Percentiles rank a stretch among this genome's conserved stretches.
phyloP scores from a whole-genome alignment of 2,888 invertebrate species.

The Phyllotreta cruciferae region DNA sequence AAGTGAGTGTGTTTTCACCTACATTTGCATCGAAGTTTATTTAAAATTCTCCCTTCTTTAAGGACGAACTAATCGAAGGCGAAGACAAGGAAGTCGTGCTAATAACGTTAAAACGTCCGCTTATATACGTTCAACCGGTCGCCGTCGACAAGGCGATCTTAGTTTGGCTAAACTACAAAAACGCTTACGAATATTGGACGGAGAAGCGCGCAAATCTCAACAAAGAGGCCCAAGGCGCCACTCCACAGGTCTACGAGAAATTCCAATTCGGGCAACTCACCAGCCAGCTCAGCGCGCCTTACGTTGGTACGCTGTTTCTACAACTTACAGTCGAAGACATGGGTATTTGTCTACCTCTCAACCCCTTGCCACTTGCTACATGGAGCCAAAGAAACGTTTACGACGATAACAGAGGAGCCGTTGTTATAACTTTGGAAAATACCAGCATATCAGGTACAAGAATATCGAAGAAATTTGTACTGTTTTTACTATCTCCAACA shows the following conservation, averaged over 20 bases:
- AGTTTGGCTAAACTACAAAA: constrained; percentile 99
- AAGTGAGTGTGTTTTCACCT: constrained; percentile 43
- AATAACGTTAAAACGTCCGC: constrained; percentile 89
- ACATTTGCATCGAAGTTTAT: not conserved
- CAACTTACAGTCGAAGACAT: constrained; percentile 96
- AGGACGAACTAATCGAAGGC: constrained; percentile 88
- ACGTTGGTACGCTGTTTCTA: constrained; percentile 88
- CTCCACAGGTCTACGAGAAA: constrained; percentile 74
- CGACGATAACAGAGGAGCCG: constrained; percentile 88
- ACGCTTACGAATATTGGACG: constrained; percentile 99
- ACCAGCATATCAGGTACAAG: constrained; percentile 79
- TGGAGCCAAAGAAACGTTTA: constrained; percentile 72
- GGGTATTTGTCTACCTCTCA: constrained; percentile 93
- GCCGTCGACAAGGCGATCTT: constrained; percentile 98
- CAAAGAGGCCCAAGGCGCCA: constrained; percentile 82
- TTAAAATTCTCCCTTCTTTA: constrained; percentile 46
- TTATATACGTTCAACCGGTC: constrained; percentile 95
- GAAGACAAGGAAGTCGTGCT: constrained; percentile 86
- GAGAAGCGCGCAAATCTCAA: constrained; percentile 92
- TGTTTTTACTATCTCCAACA: constrained; percentile 1
- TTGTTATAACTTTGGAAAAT: constrained; percentile 94
- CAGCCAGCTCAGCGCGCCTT: constrained; percentile 76
- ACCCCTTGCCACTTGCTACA: constrained; percentile 74
- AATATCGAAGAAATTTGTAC: not conserved
- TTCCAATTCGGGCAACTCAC: constrained; percentile 82